Base-by-base conservation (phyloP, 2,113 vertebrate species). In the Etheostoma cragini region DNA sequence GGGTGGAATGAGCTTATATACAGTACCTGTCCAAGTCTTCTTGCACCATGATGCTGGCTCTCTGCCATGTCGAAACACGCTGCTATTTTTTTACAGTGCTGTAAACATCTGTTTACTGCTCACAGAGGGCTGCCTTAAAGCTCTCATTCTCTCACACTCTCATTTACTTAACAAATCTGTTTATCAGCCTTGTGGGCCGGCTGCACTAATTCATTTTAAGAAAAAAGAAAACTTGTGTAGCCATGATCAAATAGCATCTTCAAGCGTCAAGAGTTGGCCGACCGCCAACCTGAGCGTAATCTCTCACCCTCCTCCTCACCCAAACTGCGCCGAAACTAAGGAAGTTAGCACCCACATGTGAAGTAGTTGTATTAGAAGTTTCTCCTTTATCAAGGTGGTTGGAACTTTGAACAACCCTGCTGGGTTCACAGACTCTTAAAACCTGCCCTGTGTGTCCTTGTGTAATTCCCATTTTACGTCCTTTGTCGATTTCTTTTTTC, bases 161-260 rank as follows among this genome's bases (percentile, higher is more conserved):
- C 53, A 86, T 82, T 82, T 80, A 82, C 68, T 82, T 57, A 76
- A 60, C 80, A 65, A 38, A 70, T 90, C 47, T 85, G 86, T 65
- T 54, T 76, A 30, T 30, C 30, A 78, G 53, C 72, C 81, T 90
- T 62, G 80, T 76, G 78, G 86, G 81, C 81, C 12, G 76, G 75
- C 80, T 80, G 77, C 70, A 81, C 83, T 86, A 87, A 89, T 87
- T 83, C 74, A 83, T 66, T 63, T 42, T 80, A 64, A 72, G 54
- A 13, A 47, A 62, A 82, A 83, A 69, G 35, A 67, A 85, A 81
- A 80, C 30, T 63, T 53, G 62, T 71, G 73, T 65, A 33, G 68
- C 63, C 17, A 7, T 73, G 76, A 93, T 93, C 89, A 92, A 92
- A 90, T 86, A 63, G 62, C 81, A 57, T 86, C 86, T 87, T 92